Evolutionary conservation across 2,888 invertebrate genomes (phyloP).

Genomic region (Protophormia terraenovae): DNA sequence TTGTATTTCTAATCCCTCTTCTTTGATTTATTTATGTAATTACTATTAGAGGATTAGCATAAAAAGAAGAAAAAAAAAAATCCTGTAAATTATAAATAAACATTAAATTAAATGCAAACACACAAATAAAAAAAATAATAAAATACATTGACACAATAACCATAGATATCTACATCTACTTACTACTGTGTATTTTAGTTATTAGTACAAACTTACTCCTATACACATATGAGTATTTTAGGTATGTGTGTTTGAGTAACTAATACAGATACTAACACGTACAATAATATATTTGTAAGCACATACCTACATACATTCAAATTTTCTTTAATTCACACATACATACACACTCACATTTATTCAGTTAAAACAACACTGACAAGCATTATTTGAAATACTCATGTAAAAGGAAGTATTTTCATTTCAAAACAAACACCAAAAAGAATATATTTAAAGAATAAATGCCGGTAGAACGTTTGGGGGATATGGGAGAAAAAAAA

Average conservation of each 20-base stretch:
- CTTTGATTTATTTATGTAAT: constrained; percentile 67
- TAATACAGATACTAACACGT: constrained; percentile 42
- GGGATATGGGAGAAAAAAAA: neutral
- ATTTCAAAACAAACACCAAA: constrained; percentile 35
- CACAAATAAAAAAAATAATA: constrained; percentile 24
- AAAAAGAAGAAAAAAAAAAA: constrained; percentile 30
- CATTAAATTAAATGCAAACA: constrained; percentile 50
- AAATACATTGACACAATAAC: constrained; percentile 13
- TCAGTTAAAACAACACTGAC: constrained; percentile 68
- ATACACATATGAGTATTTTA: neutral
- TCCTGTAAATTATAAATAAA: constrained; percentile 56
- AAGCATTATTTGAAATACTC: constrained; percentile 66
- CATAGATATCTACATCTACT: constrained; percentile 6
- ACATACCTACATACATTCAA: neutral
- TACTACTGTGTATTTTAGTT: neutral
- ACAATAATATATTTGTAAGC: neutral
- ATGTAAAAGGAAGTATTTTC: constrained; percentile 36
- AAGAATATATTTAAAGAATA: neutral
- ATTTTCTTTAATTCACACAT: neutral
- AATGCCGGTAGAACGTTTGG: neutral
- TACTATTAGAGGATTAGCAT: constrained; percentile 63
- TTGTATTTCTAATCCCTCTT: constrained; percentile 49
- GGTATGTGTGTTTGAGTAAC: neutral
- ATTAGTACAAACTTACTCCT: neutral
- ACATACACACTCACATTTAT: neutral